phyloP scores from a whole-genome alignment of 2,888 invertebrate genomes.

The Sturmia bella region DNA sequence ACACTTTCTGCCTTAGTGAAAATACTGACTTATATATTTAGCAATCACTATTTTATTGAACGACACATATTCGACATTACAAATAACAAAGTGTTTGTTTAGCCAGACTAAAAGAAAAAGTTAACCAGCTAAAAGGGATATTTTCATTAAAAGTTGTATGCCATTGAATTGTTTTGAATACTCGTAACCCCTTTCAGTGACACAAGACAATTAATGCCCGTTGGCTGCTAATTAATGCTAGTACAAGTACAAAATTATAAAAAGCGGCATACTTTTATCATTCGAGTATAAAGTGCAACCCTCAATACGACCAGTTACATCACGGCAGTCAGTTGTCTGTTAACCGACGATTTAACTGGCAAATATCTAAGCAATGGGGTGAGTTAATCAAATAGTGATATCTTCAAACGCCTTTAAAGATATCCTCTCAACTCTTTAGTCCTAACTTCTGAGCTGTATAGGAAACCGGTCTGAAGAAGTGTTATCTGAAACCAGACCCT shows the following conservation, averaged over 20 bases:
- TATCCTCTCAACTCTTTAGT: too few relatives aligned
- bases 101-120: constrained; percentile 5
- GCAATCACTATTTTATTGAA: constrained; percentile 14
- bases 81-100: constrained; percentile 3
- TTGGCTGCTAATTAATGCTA: constrained; percentile 58
- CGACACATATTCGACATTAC: constrained; percentile 54
- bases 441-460: too few relatives aligned
- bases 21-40: not conserved
- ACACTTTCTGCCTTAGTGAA: not conserved
- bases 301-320: too few relatives aligned
- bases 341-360: too few relatives aligned
- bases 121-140: not conserved
- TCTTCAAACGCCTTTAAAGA: too few relatives aligned
- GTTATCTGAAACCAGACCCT: too few relatives aligned
- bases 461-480: too few relatives aligned
- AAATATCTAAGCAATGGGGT: too few relatives aligned
- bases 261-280: constrained; percentile 37
- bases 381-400: too few relatives aligned
- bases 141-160: constrained; percentile 23
- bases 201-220: constrained; percentile 53
- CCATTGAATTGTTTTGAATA: not conserved
- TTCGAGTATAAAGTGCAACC: not conserved
- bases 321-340: too few relatives aligned
- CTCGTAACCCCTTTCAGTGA: constrained; percentile 14
- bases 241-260: constrained; percentile 34